Evolutionary conservation across 2,797 vertebrate species (phyloP).

Genomic region (Oreochromis mossambicus): DNA sequence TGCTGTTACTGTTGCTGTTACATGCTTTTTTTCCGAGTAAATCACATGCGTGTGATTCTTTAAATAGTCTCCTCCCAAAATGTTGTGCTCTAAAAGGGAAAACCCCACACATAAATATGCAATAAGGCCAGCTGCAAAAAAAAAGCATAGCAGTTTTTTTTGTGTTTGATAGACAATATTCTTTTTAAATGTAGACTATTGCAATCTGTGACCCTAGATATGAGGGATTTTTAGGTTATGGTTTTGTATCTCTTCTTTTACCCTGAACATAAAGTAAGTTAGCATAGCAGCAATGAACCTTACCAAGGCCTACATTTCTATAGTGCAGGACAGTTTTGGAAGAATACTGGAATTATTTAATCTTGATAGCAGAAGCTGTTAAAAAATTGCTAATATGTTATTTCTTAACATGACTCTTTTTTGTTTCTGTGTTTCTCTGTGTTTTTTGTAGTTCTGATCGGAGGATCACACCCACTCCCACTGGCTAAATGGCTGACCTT

Average conservation of each 20-base stretch:
- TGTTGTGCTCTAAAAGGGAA: not conserved
- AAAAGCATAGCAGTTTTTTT: not conserved
- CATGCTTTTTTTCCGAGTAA: not conserved
- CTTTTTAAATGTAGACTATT: not conserved
- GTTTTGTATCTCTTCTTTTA: not conserved
- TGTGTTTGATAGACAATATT: not conserved
- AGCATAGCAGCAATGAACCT: not conserved
- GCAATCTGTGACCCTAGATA: not conserved
- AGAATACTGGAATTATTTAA: not conserved
- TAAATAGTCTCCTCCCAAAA: not conserved
- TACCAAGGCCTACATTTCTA: not conserved
- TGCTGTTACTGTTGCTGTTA: not conserved
- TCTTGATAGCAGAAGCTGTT: not conserved
- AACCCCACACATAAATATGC: not conserved
- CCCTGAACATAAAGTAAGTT: not conserved
- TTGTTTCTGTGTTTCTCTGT: not conserved
- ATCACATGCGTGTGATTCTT: not conserved
- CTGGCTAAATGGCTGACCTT: slow-evolving; percentile 63
- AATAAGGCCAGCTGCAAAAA: not conserved
- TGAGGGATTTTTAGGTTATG: not conserved
- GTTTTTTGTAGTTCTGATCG: slow-evolving; percentile 69
- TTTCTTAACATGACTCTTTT: not conserved
- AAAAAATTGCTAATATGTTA: not conserved
- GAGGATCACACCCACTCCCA: slow-evolving; percentile 64
- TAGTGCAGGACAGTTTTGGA: not conserved